These are phyloP conservation scores for Heloderma charlesbogerti DNA, from an alignment of 2,113 vertebrate genomes.

Conservation along the genomic window DNA sequence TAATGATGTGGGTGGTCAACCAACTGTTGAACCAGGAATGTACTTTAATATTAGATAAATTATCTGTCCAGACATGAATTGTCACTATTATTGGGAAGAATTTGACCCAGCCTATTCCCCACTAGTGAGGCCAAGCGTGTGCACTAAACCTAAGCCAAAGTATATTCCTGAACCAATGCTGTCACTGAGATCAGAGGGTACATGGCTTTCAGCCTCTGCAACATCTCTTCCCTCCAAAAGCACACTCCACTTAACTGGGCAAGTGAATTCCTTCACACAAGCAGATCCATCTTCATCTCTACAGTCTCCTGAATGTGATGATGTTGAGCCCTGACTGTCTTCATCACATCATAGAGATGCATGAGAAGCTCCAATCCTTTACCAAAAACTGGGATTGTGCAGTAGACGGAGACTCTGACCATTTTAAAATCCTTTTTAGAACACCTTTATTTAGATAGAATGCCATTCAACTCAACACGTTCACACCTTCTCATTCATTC, in stretches of 20 bases:
- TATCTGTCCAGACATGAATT: background rate
- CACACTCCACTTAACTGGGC: background rate
- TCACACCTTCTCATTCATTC: too few relatives aligned
- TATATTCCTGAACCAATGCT: background rate
- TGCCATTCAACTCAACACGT: too few relatives aligned
- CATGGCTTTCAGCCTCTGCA: background rate
- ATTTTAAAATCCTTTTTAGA: too few relatives aligned
- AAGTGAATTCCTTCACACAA: background rate
- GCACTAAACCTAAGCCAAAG: background rate
- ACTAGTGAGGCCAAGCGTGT: background rate
- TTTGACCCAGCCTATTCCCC: background rate
- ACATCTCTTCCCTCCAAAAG: background rate
- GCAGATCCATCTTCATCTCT: background rate
- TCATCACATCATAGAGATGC: background rate
- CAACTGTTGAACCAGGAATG: background rate
- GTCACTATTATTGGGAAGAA: background rate
- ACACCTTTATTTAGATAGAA: too few relatives aligned
- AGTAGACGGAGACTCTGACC: too few relatives aligned
- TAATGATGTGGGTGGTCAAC: background rate
- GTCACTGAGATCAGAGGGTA: background rate
- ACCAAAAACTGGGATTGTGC: background rate
- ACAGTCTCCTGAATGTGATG: background rate
- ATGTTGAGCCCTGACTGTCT: background rate
- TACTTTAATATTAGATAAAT: background rate
- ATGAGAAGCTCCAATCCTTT: background rate